Evolutionary conservation across 2,888 invertebrate genomes (phyloP), one percentile per base, ranked within the genome.

Genomic region (Germaria angustata): DNA sequence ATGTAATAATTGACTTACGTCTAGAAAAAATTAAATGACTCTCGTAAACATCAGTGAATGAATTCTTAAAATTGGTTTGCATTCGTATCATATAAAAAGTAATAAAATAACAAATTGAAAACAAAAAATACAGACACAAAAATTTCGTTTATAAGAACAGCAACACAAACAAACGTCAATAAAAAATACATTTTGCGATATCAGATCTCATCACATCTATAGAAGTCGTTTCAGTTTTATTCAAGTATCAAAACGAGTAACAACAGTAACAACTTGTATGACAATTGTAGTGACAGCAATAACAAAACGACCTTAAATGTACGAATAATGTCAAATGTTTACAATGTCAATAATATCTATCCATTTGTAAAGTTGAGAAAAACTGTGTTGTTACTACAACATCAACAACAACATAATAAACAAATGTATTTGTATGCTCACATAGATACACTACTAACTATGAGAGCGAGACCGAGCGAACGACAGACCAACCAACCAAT

Each of bases 281-380:
- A 55, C 51, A 68, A 76, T 51, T 59, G 59, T 53, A 78, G 65
- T 71, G 55, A 66, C 65, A 79, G 49, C 79, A 79, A 73, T 59
- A 75, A 51, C 53, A 81, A 65, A 77, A 80, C 75, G 84, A 84
- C 84, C 84, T 84, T 81, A 84, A 81, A 77, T 77, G 71, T 63
- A 71, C 57, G 53, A 73, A 77, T 81, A 84, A 84, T 84, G 84
- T 84, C 84, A 84, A 84, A 81, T 71, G 83, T 77, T 76, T 77
- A 72, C 83, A 83, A 81, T 83, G 83, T 77, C 84, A 81, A 69
- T 66, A 80, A 46, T 59, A 57, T 15, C 39, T 15, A 51, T 15
- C 39, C 36, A 73, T 22, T 68, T 49, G 57, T 68, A 57, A 44
- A 53, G 72, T 28, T 36, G 72, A 59, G 41, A 65, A 57, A 59